Evolutionary conservation across 2,113 vertebrate species (phyloP), one percentile per base, ranked within the genome.

Genomic region (Herpailurus yagouaroundi): DNA sequence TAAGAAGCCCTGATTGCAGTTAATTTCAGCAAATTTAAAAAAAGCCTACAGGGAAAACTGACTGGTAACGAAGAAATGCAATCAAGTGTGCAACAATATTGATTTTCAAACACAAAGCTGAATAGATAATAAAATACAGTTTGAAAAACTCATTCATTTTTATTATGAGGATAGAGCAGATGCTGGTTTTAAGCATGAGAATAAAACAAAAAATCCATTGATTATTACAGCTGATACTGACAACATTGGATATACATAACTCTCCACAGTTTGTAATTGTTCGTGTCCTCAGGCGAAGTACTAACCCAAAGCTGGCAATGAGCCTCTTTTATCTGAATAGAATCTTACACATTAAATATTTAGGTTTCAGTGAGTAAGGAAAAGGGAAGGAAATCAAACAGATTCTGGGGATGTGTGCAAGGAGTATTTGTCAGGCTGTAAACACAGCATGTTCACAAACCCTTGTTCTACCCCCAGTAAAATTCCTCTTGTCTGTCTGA

Each of bases 311-410:
- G 60, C 41, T 98, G 97, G 96, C 97, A 18, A 41, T 76, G 38
- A 95, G 96, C 80, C 80, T 33, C 85, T 79, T 94, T 94, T 63
- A 93, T 97, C 71, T 57, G 57, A 97, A 93, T 83, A 95, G 91
- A 98, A 92, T 91, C 88, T 96, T 96, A 48, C 94, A 95, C 80
- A 93, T 97, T 97, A 98, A 98, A 98, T 98, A 98, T 98, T 98
- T 98, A 98, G 74, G 79, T 95, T 97, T 97, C 94, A 92, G 38
- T 29, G 71, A 97, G 33, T 95, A 97, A 96, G 94, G 73, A 66
- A 97, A 98, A 95, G 85, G 87, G 96, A 98, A 97, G 31, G 77
- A 97, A 98, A 96, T 98, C 97, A 98, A 98, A 98, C 94, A 98
- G 95, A 97, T 97, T 86, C 95, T 41, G 93, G 95, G 77, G 50